Evolutionary conservation across 2,797 vertebrate genomes (phyloP), one percentile per base, ranked within the genome.

Genomic region (Erpetoichthys calabaricus): DNA sequence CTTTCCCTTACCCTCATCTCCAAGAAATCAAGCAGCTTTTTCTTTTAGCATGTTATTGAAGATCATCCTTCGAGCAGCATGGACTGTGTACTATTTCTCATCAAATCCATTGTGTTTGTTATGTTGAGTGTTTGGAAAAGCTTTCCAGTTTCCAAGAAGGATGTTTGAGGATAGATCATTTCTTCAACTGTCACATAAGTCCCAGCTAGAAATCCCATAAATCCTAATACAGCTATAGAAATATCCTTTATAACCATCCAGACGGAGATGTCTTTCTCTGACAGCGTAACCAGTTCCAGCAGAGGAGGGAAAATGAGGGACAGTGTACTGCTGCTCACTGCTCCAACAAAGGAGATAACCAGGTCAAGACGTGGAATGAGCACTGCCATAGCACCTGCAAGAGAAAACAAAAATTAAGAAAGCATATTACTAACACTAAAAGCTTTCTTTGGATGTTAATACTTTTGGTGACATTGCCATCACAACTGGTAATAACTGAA

Each of bases 321-420:
- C 64, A 92, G 64, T 0, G 89, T 84, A 56, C 87, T 91, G 73
- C 89, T 92, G 79, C 87, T 89, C 60, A 91, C 83, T 0, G 90
- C 89, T 3, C 89, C 90, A 0, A 92, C 85, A 0, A 92, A 77
- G 8, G 89, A 88, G 68, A 92, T 91, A 51, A 91, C 89, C 55
- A 91, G 71, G 70, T 91, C 90, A 5, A 92, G 74, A 9, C 81
- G 84, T 49, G 89, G 90, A 64, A 92, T 86, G 60, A 86, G 73
- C 63, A 89, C 58, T 0, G 90, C 89, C 3, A 84, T 73, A 3
- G 82, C 80, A 76, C 89, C 89, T 91, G 47, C 41, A 63, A 51
- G 41, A 7, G 45, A 9, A n/a, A 6, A 8, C 5, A 9, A n/a
- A 25, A 4, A 49, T 49, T 7, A 4, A 49, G 47, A 49, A 49